Evolutionary conservation across 2,888 invertebrate species (phyloP).

Genomic region (Hypsopygia costalis): DNA sequence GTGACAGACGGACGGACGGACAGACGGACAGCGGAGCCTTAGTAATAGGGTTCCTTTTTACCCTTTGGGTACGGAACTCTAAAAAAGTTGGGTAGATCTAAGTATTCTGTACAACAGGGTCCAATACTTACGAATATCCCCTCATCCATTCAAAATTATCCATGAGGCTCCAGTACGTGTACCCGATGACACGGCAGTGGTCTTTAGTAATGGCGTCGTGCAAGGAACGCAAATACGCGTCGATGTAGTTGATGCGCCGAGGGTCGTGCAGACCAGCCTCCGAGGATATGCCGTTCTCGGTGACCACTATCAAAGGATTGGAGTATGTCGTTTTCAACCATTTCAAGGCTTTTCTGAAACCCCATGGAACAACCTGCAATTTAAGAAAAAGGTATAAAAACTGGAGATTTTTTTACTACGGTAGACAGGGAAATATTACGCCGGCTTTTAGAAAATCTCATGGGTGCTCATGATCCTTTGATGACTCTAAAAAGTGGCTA

Average conservation of each 20-base stretch:
- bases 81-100: too few species aligned
- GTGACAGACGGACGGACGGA: too few species aligned
- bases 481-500: too few species aligned
- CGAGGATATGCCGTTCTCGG: slow-evolving; percentile 82
- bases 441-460: too few species aligned
- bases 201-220: slow-evolving; percentile 74
- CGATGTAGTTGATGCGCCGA: slow-evolving; percentile 74
- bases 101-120: too few species aligned
- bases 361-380: slow-evolving; percentile 82
- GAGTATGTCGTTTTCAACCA: slow-evolving; percentile 81
- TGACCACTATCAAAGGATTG: slow-evolving; percentile 79
- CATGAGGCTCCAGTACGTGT: slow-evolving; percentile 88
- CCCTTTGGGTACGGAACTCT: too few species aligned
- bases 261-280: slow-evolving; percentile 61
- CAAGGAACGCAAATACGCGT: slow-evolving; percentile 66
- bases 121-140: slow-evolving; percentile 85
- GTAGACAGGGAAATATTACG: too few species aligned
- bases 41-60: too few species aligned
- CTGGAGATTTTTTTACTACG: too few species aligned
- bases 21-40: too few species aligned
- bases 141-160: slow-evolving; percentile 91
- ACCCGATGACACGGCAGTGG: slow-evolving; percentile 82
- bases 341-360: slow-evolving; percentile 82
- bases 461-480: too few species aligned
- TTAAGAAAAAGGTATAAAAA: neutral